Evolutionary conservation across 2,888 invertebrate genomes (phyloP), one percentile per base, ranked within the genome.

Genomic region (Hydropsyche betteni): DNA sequence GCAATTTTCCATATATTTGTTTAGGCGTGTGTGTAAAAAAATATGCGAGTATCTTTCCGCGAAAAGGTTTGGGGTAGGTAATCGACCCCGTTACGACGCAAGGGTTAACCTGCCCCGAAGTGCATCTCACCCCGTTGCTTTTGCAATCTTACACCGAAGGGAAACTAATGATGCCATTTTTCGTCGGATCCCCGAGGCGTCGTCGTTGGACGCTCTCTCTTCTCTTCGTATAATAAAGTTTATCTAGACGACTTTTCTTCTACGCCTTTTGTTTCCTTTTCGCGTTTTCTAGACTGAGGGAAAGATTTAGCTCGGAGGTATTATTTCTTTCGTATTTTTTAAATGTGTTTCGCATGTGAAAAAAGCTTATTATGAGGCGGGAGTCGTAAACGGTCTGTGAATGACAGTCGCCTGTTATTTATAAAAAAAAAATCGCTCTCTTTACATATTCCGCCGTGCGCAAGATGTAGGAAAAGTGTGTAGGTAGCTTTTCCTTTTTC

Each of bases 161-260:
- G 14, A 69, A 69, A 69, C 69, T 69, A 69, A 69, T 69, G 51
- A 24, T 50, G 69, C 51, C 50, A 69, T 69, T 69, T 69, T 69
- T 69, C 51, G 16, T 58, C 16, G 69, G 34, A 44, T 64, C 24
- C 64, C 55, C 55, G 14, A 14, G 24, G 16, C 68, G 38, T 36
- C 16, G 38, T 12, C 24, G 68, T 68, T 38, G 8, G 68, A 50
- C 36, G 64, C 64, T 2, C 44, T 44, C 10, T 44, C 44, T 44
- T 10, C 10, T 44, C 44, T 44, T 44, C 44, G 24, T 24, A 16
- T 58, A 58, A 58, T 58, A 58, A 14, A 58, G 58, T 58, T 58
- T 58, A 58, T 58, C 58, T 58, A 58, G 58, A 16, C 58, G 24
- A 58, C 58, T 58, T 58, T 58, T 58, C 58, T 58, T 58, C 8